phyloP scores from a whole-genome alignment of 2,888 invertebrate species.

The Euspilapteryx auroguttella region DNA sequence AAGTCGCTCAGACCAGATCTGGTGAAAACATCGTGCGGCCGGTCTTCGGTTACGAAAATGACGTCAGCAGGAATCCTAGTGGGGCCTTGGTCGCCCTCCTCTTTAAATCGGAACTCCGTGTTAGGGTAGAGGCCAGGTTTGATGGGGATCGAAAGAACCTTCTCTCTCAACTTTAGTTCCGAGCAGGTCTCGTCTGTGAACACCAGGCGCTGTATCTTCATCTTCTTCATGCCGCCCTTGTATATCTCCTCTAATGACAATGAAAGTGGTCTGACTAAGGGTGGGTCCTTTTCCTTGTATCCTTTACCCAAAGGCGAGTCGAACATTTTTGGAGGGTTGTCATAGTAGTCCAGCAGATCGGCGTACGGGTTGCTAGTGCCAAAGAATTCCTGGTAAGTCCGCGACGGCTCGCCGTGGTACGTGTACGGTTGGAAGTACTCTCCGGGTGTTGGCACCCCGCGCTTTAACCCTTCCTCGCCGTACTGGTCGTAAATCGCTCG shows the following conservation, averaged over 20 bases:
- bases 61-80: constrained; percentile 76
- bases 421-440: constrained; percentile 72
- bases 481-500: constrained; percentile 86
- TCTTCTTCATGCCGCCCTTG: constrained; percentile 78
- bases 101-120: constrained; percentile 72
- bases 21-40: constrained; percentile 66
- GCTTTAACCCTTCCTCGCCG: constrained; percentile 85
- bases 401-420: constrained; percentile 79
- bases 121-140: constrained; percentile 74
- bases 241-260: constrained; percentile 62
- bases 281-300: constrained; percentile 62
- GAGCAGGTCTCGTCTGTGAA: constrained; percentile 66
- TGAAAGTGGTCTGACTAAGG: constrained; percentile 45
- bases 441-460: constrained; percentile 70
- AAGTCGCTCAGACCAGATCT: constrained; percentile 69
- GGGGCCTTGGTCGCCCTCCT: constrained; percentile 80
- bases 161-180: constrained; percentile 67
- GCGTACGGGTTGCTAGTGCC: constrained; percentile 82
- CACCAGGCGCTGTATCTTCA: constrained; percentile 76
- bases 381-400: constrained; percentile 79
- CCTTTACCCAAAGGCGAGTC: constrained; percentile 64
- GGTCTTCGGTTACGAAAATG: constrained; percentile 72
- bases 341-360: constrained; percentile 69
- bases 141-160: constrained; percentile 73
- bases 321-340: constrained; percentile 65